Evolutionary conservation across 2,797 vertebrate genomes (phyloP).

Genomic region (Micrastur ruficollis): DNA sequence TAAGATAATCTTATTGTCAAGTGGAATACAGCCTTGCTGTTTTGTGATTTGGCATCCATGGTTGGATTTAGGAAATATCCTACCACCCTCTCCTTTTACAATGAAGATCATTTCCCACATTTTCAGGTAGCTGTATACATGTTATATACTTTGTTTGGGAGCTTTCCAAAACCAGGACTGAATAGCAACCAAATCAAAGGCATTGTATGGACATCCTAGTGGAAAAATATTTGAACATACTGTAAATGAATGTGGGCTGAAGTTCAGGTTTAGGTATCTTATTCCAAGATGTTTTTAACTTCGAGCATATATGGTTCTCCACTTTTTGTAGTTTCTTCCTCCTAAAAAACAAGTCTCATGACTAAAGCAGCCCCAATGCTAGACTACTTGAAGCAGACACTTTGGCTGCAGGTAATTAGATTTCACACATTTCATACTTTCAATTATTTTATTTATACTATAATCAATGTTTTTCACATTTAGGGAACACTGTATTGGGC

Average conservation of each 20-base stretch:
- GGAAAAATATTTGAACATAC: slow-evolving; percentile 42
- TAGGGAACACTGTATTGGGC: slow-evolving; percentile 13
- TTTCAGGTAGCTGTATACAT: not conserved
- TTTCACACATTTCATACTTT: slow-evolving; percentile 57
- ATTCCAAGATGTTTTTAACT: slow-evolving; percentile 15
- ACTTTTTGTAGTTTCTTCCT: not conserved
- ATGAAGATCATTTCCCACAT: not conserved
- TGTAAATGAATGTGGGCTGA: not conserved
- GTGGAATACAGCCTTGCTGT: slow-evolving; percentile 25
- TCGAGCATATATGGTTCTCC: not conserved
- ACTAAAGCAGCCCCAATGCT: slow-evolving; percentile 28
- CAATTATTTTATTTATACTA: slow-evolving; percentile 54
- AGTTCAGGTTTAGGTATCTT: not conserved
- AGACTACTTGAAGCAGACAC: not conserved
- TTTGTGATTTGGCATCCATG: slow-evolving; percentile 14
- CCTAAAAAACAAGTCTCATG: not conserved
- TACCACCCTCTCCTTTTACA: not conserved
- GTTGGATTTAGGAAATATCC: slow-evolving; percentile 6
- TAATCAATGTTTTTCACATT: slow-evolving; percentile 62
- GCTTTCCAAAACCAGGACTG: not conserved
- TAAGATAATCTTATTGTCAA: slow-evolving; percentile 72
- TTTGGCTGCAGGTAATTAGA: slow-evolving; percentile 57
- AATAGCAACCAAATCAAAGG: not conserved
- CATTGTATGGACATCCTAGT: not conserved
- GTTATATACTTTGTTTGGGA: not conserved